A percentile compares a stretch with the other conserved stretches of the same genome.
These are phyloP conservation scores for Fistularia tabacaria DNA, from an alignment of 2,797 vertebrate species.

Conservation along the genomic window DNA sequence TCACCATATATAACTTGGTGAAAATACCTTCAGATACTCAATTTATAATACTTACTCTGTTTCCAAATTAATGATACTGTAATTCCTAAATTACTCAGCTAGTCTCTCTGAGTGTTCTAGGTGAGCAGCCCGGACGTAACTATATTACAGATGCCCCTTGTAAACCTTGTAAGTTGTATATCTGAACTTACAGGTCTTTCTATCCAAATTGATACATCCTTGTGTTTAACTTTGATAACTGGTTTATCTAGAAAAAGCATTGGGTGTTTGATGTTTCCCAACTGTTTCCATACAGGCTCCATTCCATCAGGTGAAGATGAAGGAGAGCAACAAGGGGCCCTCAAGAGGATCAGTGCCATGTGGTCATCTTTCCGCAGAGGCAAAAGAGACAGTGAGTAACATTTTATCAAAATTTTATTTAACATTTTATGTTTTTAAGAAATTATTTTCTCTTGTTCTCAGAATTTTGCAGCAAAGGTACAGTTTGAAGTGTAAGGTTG, in stretches of 20 bases:
- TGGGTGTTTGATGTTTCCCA: neutral
- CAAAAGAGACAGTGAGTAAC: conserved; percentile 65
- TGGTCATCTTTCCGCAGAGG: conserved; percentile 64
- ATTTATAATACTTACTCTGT: too few relatives aligned
- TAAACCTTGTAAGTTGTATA: conserved; percentile 36
- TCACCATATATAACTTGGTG: too few relatives aligned
- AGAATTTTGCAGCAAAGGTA: too few relatives aligned
- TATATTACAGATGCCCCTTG: conserved; percentile 31
- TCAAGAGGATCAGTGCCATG: conserved; percentile 73
- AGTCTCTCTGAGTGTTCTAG: conserved; percentile 35
- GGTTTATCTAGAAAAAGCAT: neutral
- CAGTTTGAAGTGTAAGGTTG: too few relatives aligned
- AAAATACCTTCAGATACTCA: too few relatives aligned
- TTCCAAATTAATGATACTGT: neutral
- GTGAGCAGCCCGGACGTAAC: conserved; percentile 49
- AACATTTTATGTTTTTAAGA: too few relatives aligned
- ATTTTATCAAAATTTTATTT: neutral
- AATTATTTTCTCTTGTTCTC: too few relatives aligned
- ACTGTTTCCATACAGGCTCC: conserved; percentile 29
- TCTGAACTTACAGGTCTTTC: neutral
- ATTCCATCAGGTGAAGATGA: conserved; percentile 49
- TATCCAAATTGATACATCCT: too few relatives aligned
- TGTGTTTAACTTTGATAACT: too few relatives aligned
- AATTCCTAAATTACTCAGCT: neutral
- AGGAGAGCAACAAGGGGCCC: conserved; percentile 40